Conservation (phyloP, 2,113 vertebrate genomes). For the Equus quagga region DNA sequence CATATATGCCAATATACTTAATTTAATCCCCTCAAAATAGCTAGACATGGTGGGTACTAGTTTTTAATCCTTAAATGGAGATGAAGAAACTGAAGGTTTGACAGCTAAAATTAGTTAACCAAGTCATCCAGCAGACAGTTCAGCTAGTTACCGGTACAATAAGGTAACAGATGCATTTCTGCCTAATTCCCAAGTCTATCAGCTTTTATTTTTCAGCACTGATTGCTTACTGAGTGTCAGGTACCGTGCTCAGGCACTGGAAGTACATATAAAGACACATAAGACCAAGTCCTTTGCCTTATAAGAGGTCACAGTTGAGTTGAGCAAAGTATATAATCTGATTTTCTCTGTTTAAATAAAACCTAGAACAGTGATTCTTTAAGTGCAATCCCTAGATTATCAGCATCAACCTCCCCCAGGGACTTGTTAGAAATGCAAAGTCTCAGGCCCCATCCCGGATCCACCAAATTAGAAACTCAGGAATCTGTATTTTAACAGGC, state of each 20-base stretch:
- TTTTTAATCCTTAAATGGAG: neutral
- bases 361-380: neutral
- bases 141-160: neutral
- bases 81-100: neutral
- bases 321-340: neutral
- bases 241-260: neutral
- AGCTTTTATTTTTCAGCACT: neutral
- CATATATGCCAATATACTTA: neutral
- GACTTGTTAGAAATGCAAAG: neutral
- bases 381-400: neutral
- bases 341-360: neutral
- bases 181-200: neutral
- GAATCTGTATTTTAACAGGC: neutral
- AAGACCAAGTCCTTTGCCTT: neutral
- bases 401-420: neutral
- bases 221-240: neutral
- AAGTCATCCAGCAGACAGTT: neutral
- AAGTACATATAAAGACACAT: neutral
- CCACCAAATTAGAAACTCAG: neutral
- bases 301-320: neutral
- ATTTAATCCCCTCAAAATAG: slow-evolving; percentile 24
- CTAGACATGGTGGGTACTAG: neutral
- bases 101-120: neutral
- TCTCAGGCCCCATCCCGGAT: neutral
- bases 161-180: neutral